Evolutionary conservation across 2,797 vertebrate genomes (phyloP).

Genomic region (Betta splendens): DNA sequence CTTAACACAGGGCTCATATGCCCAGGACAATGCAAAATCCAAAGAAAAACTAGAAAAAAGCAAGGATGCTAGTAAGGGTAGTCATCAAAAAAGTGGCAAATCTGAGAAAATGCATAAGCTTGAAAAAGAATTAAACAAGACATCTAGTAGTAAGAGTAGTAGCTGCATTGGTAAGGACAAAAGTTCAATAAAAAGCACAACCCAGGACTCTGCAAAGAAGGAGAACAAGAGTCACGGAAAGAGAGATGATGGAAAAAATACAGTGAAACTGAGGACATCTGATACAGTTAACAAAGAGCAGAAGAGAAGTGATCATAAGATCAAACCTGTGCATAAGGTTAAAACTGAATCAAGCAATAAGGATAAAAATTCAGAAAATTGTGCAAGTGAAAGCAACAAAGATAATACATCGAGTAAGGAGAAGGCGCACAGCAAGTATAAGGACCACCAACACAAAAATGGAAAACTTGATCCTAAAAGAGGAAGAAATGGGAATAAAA

Average conservation of each 20-base stretch:
- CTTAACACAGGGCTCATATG: slow-evolving; percentile 64
- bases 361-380: slow-evolving; percentile 74
- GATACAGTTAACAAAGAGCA: slow-evolving; percentile 60
- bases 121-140: slow-evolving; percentile 58
- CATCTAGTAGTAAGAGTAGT: slow-evolving; percentile 44
- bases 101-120: slow-evolving; percentile 54
- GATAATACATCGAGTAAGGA: slow-evolving; percentile 59
- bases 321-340: slow-evolving; percentile 72
- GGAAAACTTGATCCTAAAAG: slow-evolving; percentile 70
- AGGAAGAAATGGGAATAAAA: slow-evolving; percentile 68
- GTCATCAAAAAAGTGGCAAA: slow-evolving; percentile 70
- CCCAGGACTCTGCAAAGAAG: slow-evolving; percentile 73
- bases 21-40: slow-evolving; percentile 42
- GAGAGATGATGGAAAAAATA: slow-evolving; percentile 74
- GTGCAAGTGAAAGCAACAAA: slow-evolving; percentile 72
- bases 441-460: slow-evolving; percentile 73
- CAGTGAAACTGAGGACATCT: slow-evolving; percentile 55
- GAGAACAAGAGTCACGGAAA: slow-evolving; percentile 77
- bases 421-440: slow-evolving; percentile 71
- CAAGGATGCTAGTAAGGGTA: slow-evolving; percentile 48
- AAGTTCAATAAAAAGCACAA: slow-evolving; percentile 52
- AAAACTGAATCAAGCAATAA: slow-evolving; percentile 73
- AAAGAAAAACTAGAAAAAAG: slow-evolving; percentile 59
- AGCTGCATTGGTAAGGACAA: slow-evolving; percentile 64
- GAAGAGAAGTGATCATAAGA: slow-evolving; percentile 68